Conservation (phyloP, 2,113 vertebrate genomes). For the Podarcis raffonei region DNA sequence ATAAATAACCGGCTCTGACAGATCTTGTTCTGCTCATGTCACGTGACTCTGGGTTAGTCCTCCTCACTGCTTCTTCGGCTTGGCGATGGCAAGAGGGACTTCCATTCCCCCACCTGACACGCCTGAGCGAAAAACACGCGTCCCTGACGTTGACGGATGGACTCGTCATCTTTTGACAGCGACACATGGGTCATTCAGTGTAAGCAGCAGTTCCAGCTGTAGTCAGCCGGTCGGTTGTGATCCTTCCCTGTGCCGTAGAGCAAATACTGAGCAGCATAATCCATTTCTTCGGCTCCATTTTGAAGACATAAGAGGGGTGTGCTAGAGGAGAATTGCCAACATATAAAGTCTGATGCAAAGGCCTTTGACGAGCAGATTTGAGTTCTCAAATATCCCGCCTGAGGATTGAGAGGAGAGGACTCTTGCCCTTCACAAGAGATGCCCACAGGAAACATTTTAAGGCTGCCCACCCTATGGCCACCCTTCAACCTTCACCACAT, state of each 20-base stretch:
- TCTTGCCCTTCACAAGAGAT: not conserved
- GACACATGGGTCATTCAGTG: not conserved
- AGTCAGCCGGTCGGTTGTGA: not conserved
- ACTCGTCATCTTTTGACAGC: not conserved
- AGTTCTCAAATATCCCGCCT: not conserved
- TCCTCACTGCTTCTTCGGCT: not conserved
- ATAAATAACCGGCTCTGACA: constrained; percentile 2
- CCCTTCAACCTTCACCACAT: no score
- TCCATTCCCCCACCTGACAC: not conserved
- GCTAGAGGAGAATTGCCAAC: not conserved
- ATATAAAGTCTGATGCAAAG: not conserved
- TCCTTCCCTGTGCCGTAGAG: not conserved
- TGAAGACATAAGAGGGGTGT: not conserved
- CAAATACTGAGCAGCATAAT: not conserved
- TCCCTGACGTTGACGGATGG: not conserved
- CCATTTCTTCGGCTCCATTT: not conserved
- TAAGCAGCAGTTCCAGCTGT: not conserved
- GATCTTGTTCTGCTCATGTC: not conserved
- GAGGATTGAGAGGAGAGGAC: not conserved
- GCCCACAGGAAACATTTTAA: not conserved
- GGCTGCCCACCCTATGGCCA: not conserved
- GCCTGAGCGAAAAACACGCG: not conserved
- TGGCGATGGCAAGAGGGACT: not conserved
- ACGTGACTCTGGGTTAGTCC: not conserved
- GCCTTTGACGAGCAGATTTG: no score